Percentiles rank a stretch among this genome's conserved stretches.
Conservation (phyloP, 2,888 invertebrate genomes). For the Torymus tubicola region DNA sequence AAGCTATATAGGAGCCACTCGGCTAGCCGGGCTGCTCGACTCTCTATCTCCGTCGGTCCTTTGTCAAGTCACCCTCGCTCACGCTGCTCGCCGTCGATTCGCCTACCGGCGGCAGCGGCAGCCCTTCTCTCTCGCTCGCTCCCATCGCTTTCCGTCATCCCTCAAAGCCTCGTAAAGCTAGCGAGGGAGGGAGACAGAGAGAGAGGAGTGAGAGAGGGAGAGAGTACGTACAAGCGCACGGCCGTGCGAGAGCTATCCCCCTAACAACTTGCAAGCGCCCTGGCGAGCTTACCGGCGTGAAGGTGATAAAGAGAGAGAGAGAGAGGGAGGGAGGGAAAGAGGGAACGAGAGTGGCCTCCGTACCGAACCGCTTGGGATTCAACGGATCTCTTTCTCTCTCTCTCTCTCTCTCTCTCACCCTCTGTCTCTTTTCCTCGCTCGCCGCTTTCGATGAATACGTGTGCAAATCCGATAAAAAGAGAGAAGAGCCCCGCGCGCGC, state of each 20-base stretch:
- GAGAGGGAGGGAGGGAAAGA: slow-evolving; percentile 54
- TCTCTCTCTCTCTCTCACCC: neutral
- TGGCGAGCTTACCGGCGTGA: slow-evolving; percentile 36
- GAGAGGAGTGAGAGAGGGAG: slow-evolving; percentile 3
- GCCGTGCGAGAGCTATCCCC: slow-evolving; percentile 2
- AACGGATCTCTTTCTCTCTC: slow-evolving; percentile 22
- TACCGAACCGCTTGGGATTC: slow-evolving; percentile 29
- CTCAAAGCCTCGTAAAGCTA: slow-evolving; percentile 64
- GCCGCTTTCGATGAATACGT: slow-evolving; percentile 32
- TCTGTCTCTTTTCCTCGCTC: slow-evolving; percentile 11
- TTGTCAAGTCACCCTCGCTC: slow-evolving; percentile 28
- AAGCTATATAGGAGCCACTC: no score
- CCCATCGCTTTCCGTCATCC: slow-evolving; percentile 70
- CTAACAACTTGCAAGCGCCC: slow-evolving; percentile 42
- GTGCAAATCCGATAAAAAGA: slow-evolving; percentile 39
- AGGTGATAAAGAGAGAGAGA: slow-evolving; percentile 49
- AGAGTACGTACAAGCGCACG: slow-evolving; percentile 3
- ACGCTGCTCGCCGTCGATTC: no score
- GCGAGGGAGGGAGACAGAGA: neutral
- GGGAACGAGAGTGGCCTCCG: neutral
- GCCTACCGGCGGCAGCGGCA: slow-evolving; percentile 8
- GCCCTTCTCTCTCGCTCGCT: slow-evolving; percentile 66
- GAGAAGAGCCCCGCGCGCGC: no score
- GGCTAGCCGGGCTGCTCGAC: no score
- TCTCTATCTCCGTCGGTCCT: slow-evolving; percentile 22